Conservation (phyloP, 1,140 invertebrate species). For the Drosophila nikananu region DNA sequence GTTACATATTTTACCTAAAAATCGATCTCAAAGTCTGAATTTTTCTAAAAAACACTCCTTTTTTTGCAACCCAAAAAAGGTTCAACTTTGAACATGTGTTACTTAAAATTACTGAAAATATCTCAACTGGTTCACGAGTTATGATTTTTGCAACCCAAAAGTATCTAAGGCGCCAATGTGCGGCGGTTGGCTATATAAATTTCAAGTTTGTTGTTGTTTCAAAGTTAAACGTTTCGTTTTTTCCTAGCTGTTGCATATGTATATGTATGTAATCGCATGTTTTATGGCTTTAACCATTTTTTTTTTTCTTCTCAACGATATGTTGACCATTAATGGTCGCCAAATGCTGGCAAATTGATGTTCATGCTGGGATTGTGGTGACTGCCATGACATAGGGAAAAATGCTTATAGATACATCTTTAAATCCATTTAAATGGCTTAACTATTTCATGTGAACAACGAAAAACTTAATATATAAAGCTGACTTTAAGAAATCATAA, state of each 20-base stretch:
- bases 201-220: conserved; percentile 49
- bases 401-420: conserved; percentile 1
- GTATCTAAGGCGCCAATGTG: no score
- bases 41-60: no score
- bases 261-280: conserved; percentile 21
- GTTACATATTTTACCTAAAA: no score
- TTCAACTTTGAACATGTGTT: no score
- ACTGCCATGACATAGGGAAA: background rate
- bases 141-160: no score
- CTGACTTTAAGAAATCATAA: background rate
- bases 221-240: conserved; percentile 52
- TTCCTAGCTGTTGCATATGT: conserved; percentile 50
- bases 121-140: no score
- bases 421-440: conserved; percentile 8
- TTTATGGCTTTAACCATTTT: conserved; percentile 42
- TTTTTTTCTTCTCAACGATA: conserved; percentile 24
- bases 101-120: no score
- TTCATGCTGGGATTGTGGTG: conserved; percentile 34
- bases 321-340: conserved; percentile 57
- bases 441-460: background rate
- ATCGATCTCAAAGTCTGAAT: no score
- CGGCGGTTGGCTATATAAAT: conserved; percentile 45
- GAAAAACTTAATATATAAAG: no score
- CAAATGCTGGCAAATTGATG: conserved; percentile 54
- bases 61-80: no score